Evolutionary conservation across 2,113 vertebrate genomes (phyloP).

Genomic region (Oryzias celebensis): DNA sequence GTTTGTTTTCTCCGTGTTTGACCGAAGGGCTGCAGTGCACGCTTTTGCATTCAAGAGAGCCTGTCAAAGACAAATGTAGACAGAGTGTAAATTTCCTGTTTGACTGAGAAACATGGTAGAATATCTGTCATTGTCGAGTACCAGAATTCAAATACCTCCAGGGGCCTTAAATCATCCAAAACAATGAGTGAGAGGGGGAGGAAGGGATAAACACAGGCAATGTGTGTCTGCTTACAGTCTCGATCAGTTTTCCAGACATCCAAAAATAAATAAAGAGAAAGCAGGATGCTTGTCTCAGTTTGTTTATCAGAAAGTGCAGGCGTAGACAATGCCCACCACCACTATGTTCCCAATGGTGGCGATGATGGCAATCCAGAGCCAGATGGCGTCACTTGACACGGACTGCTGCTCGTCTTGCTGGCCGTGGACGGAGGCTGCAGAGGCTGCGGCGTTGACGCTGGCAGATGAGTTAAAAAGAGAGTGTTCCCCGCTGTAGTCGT

Average conservation of each 20-base stretch:
- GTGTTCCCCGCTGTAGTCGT: constrained; percentile 94
- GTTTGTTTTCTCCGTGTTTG: constrained; percentile 28
- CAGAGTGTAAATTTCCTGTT: constrained; percentile 21
- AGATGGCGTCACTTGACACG: constrained; percentile 91
- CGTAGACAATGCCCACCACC: constrained; percentile 95
- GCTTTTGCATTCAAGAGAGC: constrained; percentile 21
- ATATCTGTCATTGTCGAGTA: constrained; percentile 42
- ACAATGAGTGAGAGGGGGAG: constrained; percentile 12
- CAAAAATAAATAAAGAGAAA: constrained; percentile 6
- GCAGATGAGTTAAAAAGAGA: constrained; percentile 95
- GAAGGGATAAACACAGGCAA: constrained; percentile 3
- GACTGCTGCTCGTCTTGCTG: constrained; percentile 85
- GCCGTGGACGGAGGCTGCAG: constrained; percentile 77
- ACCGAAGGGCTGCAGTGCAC: constrained; percentile 30
- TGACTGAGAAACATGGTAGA: constrained; percentile 36
- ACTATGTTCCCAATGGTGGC: constrained; percentile 98
- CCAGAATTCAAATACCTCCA: constrained; percentile 11
- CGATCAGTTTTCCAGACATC: background rate
- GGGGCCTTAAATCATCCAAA: constrained; percentile 16
- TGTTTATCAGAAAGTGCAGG: constrained; percentile 90
- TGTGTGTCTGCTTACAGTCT: constrained; percentile 15
- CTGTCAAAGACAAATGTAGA: constrained; percentile 16
- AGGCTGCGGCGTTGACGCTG: constrained; percentile 83
- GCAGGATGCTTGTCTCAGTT: constrained; percentile 21
- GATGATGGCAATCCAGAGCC: constrained; percentile 97